Evolutionary conservation across 2,113 vertebrate genomes (phyloP), one percentile per base, ranked within the genome.

Genomic region (Gadus chalcogrammus): DNA sequence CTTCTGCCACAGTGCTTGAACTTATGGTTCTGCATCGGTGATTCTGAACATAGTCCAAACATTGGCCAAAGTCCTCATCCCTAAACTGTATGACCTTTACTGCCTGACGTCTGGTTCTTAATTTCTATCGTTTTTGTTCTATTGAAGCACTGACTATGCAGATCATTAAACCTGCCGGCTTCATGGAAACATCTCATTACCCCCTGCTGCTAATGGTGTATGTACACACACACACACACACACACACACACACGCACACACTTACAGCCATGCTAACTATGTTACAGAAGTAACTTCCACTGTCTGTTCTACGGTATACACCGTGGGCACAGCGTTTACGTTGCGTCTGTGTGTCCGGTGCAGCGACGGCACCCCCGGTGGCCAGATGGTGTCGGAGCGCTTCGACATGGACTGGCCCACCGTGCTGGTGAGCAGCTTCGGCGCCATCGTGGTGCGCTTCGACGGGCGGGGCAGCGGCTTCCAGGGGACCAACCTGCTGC

Each of bases 181-280:
- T 99, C 74, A 69, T 88, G 0, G 93, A 96, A 1, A 92, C 93
- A 0, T 28, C 85, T 0, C 95, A 95, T 88, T 99, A 98, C 68
- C 97, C 97, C 0, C 85, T 99, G 85, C 92, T 99, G 5, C 90
- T 99, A 69, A 84, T 98, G 4, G 92, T 98, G 97, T 98, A 82
- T 91, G 97, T 97, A 86, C 75, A 18, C 38, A 15, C 15, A 8
- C 61, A 64, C 17, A 3, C 7, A 24, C 61, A 15, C 67, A 59
- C 67, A 28, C 56, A n/a, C 52, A 58, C 64, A 66, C 64, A 48
- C 56, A 59, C 63, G 18, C 5, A 62, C 60, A 61, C 60, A 61
- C n/a, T 20, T 22, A 13, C n/a, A 11, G 5, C 6, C 58, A 17
- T 18, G n/a, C n/a, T 22, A 18, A 61, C 58, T 18, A 59, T n/a